Evolutionary conservation across 2,113 vertebrate genomes (phyloP).

Genomic region (Lophius piscatorius): DNA sequence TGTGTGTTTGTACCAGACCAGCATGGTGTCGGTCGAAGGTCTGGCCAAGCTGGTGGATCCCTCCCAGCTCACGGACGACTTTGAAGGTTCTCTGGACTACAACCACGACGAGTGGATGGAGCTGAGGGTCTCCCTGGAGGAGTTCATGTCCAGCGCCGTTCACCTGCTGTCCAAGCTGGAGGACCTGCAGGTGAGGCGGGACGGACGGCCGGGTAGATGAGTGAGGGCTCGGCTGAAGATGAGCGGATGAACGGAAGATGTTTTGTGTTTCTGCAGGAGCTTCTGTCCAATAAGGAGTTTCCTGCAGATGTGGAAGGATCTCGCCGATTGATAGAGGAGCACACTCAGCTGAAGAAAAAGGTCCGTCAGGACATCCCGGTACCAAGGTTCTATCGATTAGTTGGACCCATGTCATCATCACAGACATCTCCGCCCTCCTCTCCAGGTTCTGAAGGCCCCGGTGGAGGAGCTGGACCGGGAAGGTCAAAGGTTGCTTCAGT

Average conservation of each 20-base stretch:
- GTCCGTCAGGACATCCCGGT: slow-evolving; percentile 19
- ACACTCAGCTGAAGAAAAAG: slow-evolving; percentile 97
- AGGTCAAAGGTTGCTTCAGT: slow-evolving; percentile 94
- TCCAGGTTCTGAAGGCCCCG: slow-evolving; percentile 91
- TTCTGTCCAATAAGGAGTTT: slow-evolving; percentile 94
- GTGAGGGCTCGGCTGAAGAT: not conserved
- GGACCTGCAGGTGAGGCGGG: slow-evolving; percentile 84
- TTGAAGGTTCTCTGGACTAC: slow-evolving; percentile 97
- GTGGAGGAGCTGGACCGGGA: slow-evolving; percentile 97
- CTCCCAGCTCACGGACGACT: slow-evolving; percentile 96
- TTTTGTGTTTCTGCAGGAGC: slow-evolving; percentile 81
- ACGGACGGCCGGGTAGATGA: not conserved
- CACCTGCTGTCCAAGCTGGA: slow-evolving; percentile 94
- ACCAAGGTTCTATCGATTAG: too few relatives aligned
- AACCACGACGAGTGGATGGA: slow-evolving; percentile 99
- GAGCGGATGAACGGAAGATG: not conserved
- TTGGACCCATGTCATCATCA: too few relatives aligned
- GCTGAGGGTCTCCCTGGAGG: slow-evolving; percentile 91
- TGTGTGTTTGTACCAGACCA: slow-evolving; percentile 85
- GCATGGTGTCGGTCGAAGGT: slow-evolving; percentile 97
- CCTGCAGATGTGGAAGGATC: slow-evolving; percentile 97
- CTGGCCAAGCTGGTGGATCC: slow-evolving; percentile 96
- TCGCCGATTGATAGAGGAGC: slow-evolving; percentile 93
- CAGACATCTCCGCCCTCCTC: not conserved
- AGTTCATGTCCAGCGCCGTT: slow-evolving; percentile 93